phyloP scores from a whole-genome alignment of 2,113 vertebrate species.

The Sinosuthora webbiana region DNA sequence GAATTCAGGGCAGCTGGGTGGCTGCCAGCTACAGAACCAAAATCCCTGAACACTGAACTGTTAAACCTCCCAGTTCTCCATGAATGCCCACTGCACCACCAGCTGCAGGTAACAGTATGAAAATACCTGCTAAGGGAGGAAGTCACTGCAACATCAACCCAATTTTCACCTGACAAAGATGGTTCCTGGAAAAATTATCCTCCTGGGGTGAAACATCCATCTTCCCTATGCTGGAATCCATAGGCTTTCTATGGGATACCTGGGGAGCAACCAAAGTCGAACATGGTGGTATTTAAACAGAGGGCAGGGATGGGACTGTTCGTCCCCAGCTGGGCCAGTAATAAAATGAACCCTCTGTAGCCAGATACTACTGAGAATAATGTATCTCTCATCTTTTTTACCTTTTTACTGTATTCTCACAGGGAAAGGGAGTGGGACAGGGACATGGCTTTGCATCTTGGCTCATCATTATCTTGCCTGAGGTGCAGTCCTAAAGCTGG shows the following conservation, averaged over 20 bases:
- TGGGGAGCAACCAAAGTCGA: not conserved
- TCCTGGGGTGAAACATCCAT: not conserved
- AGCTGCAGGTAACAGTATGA: not conserved
- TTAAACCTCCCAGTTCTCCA: not conserved
- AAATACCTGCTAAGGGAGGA: not conserved
- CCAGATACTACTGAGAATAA: not conserved
- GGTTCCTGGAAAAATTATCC: not conserved
- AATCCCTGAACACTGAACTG: accelerated
- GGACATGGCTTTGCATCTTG: not conserved
- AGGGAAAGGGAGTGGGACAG: not conserved
- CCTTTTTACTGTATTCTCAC: not conserved
- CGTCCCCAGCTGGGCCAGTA: not conserved
- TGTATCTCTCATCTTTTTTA: not conserved
- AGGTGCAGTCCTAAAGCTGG: not conserved
- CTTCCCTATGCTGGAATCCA: not conserved
- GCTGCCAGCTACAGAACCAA: not conserved
- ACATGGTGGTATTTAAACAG: not conserved
- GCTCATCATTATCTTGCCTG: not conserved
- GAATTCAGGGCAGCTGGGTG: not conserved
- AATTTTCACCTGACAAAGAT: not conserved
- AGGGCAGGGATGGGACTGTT: not conserved
- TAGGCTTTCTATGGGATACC: not conserved
- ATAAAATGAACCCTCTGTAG: not conserved
- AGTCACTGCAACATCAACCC: not conserved
- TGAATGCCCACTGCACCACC: accelerated